Evolutionary conservation across 2,797 vertebrate genomes (phyloP), one percentile per base, ranked within the genome.

Genomic region (Schizopygopsis pylzovi): DNA sequence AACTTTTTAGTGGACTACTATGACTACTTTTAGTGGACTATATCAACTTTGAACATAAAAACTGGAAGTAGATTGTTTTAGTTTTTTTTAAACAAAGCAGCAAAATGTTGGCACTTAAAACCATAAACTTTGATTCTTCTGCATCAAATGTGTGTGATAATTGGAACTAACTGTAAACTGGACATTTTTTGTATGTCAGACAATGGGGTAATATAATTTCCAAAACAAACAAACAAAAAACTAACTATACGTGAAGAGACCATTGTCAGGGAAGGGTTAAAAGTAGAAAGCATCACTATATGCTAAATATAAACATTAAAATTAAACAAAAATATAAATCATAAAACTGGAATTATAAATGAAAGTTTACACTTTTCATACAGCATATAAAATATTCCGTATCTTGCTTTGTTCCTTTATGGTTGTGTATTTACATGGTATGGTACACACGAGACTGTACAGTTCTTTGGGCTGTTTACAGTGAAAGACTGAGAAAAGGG

Each of bases 321-420:
- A 83, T 79, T 15, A 72, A 86, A 33, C 68, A 47, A 96, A 96
- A 94, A 93, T 93, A 93, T 90, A 93, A 95, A 94, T 67, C 61
- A 79, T 86, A 92, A 94, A 96, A 94, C 94, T 94, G 96, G 96
- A 96, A 93, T 94, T 95, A 96, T 94, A 96, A 96, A 95, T 93
- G 94, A 95, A 95, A 95, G 94, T 95, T 93, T 96, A 97, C 92
- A 94, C 95, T 93, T 94, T 92, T 90, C 93, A 97, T 98, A 97
- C 97, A 96, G 96, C 95, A 96, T 97, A 98, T 96, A 99, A 97
- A 97, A 97, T 96, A 95, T 95, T 96, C 94, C 92, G 90, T 92
- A 94, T 93, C 94, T 77, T 95, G 93, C 95, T 96, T 94, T 95
- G 79, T 85, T 95, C 93, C 94, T 96, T 97, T 96, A 96, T 95